These are phyloP conservation scores for Bostrychus sinensis DNA, from an alignment of 2,113 vertebrate genomes.

Conservation along the genomic window DNA sequence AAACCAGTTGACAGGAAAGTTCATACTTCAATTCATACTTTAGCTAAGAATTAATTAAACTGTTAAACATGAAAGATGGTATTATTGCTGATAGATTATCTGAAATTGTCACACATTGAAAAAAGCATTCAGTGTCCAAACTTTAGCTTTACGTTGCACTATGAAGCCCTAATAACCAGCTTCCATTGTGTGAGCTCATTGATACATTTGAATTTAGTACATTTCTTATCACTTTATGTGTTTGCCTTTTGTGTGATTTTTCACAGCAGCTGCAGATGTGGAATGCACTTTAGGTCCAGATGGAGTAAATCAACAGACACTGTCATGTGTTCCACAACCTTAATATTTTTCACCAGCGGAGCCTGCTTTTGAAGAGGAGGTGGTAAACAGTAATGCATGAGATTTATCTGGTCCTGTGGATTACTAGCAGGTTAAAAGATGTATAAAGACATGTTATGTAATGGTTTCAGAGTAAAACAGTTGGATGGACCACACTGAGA, in stretches of 20 bases:
- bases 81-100: too few relatives aligned
- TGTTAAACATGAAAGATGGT: too few relatives aligned
- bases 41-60: too few relatives aligned
- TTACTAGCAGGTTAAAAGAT: too few relatives aligned
- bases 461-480: too few relatives aligned
- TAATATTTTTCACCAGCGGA: background rate
- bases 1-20: too few relatives aligned
- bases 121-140: background rate
- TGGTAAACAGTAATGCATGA: background rate
- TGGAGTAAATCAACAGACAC: conserved; percentile 82
- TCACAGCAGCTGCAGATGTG: conserved; percentile 81
- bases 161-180: too few relatives aligned
- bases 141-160: background rate
- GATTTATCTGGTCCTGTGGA: background rate
- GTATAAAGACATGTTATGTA: background rate
- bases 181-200: too few relatives aligned
- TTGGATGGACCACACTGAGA: too few relatives aligned
- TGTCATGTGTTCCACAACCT: conserved; percentile 50
- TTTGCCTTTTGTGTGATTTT: conserved; percentile 79
- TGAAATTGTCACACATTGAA: too few relatives aligned
- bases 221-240: conserved; percentile 36
- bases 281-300: conserved; percentile 81
- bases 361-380: conserved; percentile 36
- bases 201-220: background rate
- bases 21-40: too few relatives aligned